phyloP scores from a whole-genome alignment of 2,113 vertebrate species.

The Gallinago media region DNA sequence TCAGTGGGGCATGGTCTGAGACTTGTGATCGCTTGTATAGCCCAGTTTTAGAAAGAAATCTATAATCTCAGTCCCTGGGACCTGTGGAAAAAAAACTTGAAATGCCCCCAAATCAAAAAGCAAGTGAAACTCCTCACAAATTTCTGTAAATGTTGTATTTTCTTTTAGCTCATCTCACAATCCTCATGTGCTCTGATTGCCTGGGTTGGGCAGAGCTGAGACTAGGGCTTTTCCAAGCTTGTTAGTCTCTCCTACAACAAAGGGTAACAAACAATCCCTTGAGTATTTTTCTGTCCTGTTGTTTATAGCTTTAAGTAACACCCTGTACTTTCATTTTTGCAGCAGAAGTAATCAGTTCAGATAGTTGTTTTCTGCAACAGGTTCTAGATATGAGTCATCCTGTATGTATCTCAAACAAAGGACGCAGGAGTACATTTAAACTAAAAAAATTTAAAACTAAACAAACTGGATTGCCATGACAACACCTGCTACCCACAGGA shows the following conservation, averaged over 20 bases:
- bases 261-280: neutral
- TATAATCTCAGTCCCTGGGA: neutral
- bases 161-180: neutral
- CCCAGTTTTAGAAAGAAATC: neutral
- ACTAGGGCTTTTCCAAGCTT: neutral
- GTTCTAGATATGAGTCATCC: neutral
- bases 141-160: neutral
- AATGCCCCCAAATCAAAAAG: neutral
- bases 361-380: neutral
- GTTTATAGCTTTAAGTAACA: neutral
- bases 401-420: conserved; percentile 8
- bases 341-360: neutral
- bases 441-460: neutral
- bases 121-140: neutral
- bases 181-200: neutral
- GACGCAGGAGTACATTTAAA: neutral
- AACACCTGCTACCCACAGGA: neutral
- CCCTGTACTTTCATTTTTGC: neutral
- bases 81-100: neutral
- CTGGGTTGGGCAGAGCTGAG: neutral
- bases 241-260: neutral
- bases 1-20: neutral
- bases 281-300: neutral
- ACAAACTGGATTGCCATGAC: conserved; percentile 49
- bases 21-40: neutral